phyloP scores from a whole-genome alignment of 2,113 vertebrate genomes.

The Ranitomeya variabilis region DNA sequence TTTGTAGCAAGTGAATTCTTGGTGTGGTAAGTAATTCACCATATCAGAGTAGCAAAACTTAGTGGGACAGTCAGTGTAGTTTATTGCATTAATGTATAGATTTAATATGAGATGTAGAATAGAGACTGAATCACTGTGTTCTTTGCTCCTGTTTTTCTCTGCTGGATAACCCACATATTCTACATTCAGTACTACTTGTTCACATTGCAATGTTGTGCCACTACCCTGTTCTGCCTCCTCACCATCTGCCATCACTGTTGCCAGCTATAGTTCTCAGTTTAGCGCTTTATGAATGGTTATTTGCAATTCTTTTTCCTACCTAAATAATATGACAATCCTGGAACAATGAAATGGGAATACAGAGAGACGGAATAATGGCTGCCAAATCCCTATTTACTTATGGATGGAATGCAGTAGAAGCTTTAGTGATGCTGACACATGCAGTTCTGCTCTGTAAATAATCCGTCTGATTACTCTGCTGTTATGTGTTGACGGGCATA shows the following conservation, averaged over 20 bases:
- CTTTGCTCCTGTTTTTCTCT: neutral
- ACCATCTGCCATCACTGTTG: conserved; percentile 21
- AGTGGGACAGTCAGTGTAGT: neutral
- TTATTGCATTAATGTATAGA: neutral
- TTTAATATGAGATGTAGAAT: neutral
- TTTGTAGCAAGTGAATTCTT: too few relatives aligned
- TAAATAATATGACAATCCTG: neutral
- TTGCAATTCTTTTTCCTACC: neutral
- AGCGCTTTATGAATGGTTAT: conserved; percentile 23
- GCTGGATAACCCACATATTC: neutral
- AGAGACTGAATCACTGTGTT: neutral
- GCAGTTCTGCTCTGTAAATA: neutral
- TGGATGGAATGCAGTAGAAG: neutral
- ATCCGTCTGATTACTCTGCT: neutral
- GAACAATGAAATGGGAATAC: neutral
- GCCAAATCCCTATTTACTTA: neutral
- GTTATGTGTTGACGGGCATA: neutral
- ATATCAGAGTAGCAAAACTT: too few relatives aligned
- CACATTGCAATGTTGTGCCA: neutral
- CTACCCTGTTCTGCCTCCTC: conserved; percentile 16
- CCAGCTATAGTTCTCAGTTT: conserved; percentile 14
- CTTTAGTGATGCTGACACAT: neutral
- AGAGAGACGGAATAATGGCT: neutral
- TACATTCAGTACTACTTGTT: conserved; percentile 31
- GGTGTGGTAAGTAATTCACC: too few relatives aligned